These are phyloP conservation scores for Perithous albicinctus DNA, from an alignment of 2,888 invertebrate species.

Conservation along the genomic window DNA sequence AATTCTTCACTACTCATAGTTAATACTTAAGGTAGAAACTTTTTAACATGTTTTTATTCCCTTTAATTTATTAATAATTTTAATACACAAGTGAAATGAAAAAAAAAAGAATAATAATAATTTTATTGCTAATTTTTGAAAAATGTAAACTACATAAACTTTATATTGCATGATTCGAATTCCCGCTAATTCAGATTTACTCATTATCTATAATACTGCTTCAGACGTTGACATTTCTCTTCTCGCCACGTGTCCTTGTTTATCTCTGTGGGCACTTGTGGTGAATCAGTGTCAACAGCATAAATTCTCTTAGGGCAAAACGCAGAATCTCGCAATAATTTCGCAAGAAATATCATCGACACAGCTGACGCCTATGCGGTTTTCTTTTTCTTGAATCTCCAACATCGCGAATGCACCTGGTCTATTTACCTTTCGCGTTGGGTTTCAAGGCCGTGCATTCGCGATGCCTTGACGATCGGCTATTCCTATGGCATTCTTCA, in stretches of 20 bases:
- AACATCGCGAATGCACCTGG: conserved; percentile 48
- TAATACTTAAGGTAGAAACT: too few species aligned
- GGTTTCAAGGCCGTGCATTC: conserved; percentile 55
- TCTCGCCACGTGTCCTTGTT: conserved; percentile 7
- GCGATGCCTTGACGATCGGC: conserved; percentile 43
- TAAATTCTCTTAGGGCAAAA: conserved; percentile 34
- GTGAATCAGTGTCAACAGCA: conserved; percentile 23
- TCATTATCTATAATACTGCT: too few species aligned
- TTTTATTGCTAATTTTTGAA: too few species aligned
- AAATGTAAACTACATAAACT: too few species aligned
- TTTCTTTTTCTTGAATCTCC: background rate
- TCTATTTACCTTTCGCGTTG: conserved; percentile 64
- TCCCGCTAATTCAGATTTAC: too few species aligned
- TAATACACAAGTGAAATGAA: too few species aligned
- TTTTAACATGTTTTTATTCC: too few species aligned
- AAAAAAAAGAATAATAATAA: too few species aligned
- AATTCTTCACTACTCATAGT: too few species aligned
- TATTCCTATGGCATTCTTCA: conserved; percentile 31
- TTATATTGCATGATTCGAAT: too few species aligned
- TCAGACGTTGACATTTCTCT: background rate
- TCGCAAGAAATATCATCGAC: conserved; percentile 39
- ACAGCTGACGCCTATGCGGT: conserved; percentile 12
- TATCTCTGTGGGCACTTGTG: conserved; percentile 6
- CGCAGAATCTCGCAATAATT: conserved; percentile 37
- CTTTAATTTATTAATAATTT: too few species aligned